Conservation (phyloP, 2,113 vertebrate genomes). For the Irena cyanogastra region DNA sequence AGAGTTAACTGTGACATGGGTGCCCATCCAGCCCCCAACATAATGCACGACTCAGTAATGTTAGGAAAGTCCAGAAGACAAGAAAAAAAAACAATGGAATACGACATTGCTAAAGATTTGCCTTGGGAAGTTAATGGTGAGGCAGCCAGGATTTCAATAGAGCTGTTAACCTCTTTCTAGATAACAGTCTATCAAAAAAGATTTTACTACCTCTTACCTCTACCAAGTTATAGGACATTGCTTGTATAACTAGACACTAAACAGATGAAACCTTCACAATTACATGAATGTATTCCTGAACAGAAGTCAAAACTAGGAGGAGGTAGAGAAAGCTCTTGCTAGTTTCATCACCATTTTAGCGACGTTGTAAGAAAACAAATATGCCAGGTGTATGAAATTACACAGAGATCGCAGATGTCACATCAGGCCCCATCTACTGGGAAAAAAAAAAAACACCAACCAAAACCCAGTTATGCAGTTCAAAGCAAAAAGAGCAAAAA, state of each 20-base stretch:
- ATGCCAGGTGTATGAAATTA: not conserved
- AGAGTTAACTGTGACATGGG: not conserved
- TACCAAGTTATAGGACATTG: not conserved
- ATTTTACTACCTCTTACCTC: not conserved
- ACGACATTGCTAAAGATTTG: not conserved
- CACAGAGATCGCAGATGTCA: not conserved
- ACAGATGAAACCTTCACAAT: not conserved
- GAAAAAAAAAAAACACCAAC: not conserved
- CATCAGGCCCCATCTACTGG: not conserved
- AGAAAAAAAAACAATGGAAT: not conserved
- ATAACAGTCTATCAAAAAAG: not conserved
- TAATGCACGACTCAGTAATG: not conserved
- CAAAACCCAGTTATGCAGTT: not conserved
- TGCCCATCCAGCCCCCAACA: not conserved
- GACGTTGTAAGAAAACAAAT: not conserved
- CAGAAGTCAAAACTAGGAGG: not conserved
- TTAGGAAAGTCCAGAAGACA: not conserved
- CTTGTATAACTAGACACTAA: not conserved
- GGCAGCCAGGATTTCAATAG: not conserved
- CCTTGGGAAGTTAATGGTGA: not conserved
- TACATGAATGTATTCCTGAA: not conserved
- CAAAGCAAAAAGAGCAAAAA: not conserved
- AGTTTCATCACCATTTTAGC: not conserved
- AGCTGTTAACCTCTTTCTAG: not conserved
- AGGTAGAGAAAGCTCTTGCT: not conserved